Conservation (phyloP, 2,888 invertebrate species). For the Ryuthela nishihirai region DNA sequence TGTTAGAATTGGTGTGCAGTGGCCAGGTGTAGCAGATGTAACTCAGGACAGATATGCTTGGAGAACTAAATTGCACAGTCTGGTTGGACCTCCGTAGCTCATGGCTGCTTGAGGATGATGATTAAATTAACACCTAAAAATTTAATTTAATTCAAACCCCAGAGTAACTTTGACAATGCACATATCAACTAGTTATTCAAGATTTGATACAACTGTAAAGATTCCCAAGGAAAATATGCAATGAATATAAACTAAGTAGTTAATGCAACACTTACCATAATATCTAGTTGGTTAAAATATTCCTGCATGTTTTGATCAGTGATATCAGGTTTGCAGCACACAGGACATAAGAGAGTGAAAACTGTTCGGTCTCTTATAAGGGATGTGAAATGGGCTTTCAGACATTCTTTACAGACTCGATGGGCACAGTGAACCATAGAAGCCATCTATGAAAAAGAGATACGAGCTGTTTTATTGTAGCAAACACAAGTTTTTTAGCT, state of each 20-base stretch:
- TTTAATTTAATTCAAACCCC: too few species aligned
- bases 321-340: slow-evolving; percentile 77
- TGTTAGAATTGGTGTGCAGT: too few species aligned
- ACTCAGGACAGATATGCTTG: too few species aligned
- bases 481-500: too few species aligned
- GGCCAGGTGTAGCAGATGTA: too few species aligned
- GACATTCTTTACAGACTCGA: slow-evolving; percentile 83
- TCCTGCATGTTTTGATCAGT: slow-evolving; percentile 50
- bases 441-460: slow-evolving; percentile 78
- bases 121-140: too few species aligned
- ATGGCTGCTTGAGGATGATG: too few species aligned
- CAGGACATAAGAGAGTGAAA: slow-evolving; percentile 85
- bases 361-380: slow-evolving; percentile 85
- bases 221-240: background rate
- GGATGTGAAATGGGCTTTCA: slow-evolving; percentile 84
- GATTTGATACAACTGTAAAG: background rate
- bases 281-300: slow-evolving; percentile 48
- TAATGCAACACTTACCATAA: slow-evolving; percentile 58
- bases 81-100: too few species aligned
- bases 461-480: too few species aligned
- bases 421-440: slow-evolving; percentile 87
- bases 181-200: background rate
- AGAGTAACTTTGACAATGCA: too few species aligned
- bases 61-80: too few species aligned
- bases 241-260: background rate